Percentiles rank a stretch among this genome's conserved stretches.
phyloP scores from a whole-genome alignment of 2,888 invertebrate genomes.

The Ochropleura leucogaster region DNA sequence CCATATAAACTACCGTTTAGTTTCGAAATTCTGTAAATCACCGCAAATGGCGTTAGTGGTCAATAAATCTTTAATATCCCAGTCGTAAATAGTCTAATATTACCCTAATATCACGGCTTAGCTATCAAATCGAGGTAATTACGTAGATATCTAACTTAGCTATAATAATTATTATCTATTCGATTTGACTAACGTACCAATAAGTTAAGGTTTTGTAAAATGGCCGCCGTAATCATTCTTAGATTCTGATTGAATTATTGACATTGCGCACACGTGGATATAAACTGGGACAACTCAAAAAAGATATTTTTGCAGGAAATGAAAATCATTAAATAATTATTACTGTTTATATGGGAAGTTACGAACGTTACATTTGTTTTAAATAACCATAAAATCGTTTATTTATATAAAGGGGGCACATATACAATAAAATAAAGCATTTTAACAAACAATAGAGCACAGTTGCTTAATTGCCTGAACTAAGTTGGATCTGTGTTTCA shows the following conservation, averaged over 20 bases:
- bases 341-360: too few species aligned
- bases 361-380: too few species aligned
- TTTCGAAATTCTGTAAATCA: conserved; percentile 19
- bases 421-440: too few species aligned
- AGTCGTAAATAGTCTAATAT: conserved; percentile 44
- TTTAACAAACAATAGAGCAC: too few species aligned
- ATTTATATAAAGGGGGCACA: too few species aligned
- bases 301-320: too few species aligned
- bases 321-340: too few species aligned
- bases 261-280: neutral
- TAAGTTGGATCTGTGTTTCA: too few species aligned
- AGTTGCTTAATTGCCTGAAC: too few species aligned
- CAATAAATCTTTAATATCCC: conserved; percentile 45
- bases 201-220: conserved; percentile 25
- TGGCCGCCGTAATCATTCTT: conserved; percentile 8
- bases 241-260: conserved; percentile 18
- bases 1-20: neutral
- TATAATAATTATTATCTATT: conserved; percentile 19
- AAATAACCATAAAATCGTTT: too few species aligned
- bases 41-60: conserved; percentile 14
- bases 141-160: conserved; percentile 17
- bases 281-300: too few species aligned
- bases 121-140: conserved; percentile 21
- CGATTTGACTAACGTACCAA: neutral
- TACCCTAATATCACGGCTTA: conserved; percentile 29